Evolutionary conservation across 2,888 invertebrate species (phyloP).

Genomic region (Eristalinus aeneus): DNA sequence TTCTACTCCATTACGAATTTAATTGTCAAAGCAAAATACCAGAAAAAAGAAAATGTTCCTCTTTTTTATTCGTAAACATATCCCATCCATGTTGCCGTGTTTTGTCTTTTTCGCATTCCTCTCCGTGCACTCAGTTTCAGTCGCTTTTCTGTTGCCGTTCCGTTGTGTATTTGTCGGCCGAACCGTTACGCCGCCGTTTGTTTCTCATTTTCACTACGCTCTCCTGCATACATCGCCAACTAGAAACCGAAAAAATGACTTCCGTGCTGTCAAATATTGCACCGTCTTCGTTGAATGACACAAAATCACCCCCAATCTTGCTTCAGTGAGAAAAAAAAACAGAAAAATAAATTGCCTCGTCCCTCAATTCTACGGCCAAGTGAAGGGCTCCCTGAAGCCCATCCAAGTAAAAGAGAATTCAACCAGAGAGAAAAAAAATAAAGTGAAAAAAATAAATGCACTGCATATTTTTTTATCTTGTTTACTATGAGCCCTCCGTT

Average conservation of each 20-base stretch:
- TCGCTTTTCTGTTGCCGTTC: conserved; percentile 74
- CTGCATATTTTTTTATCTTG: conserved; percentile 36
- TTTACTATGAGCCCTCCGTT: conserved; percentile 56
- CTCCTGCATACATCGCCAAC: conserved; percentile 12
- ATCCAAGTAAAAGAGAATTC: background rate
- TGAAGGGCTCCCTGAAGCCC: conserved; percentile 33
- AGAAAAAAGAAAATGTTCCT: conserved; percentile 37
- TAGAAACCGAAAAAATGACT: background rate
- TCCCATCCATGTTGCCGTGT: conserved; percentile 57
- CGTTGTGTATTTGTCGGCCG: conserved; percentile 66
- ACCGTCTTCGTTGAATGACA: background rate
- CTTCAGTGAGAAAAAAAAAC: background rate
- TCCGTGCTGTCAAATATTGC: background rate
- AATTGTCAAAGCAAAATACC: conserved; percentile 50
- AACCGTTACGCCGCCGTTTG: conserved; percentile 53
- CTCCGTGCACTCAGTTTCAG: conserved; percentile 63
- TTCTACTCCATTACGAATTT: conserved; percentile 80
- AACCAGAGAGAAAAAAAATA: background rate
- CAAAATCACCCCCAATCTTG: background rate
- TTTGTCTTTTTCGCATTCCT: conserved; percentile 59
- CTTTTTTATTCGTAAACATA: conserved; percentile 54
- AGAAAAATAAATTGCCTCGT: background rate
- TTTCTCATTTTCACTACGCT: conserved; percentile 27
- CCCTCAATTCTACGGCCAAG: background rate
- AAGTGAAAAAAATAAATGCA: conserved; percentile 41